Evolutionary conservation across 2,888 invertebrate genomes (phyloP).

Genomic region (Epicampocera succincta): DNA sequence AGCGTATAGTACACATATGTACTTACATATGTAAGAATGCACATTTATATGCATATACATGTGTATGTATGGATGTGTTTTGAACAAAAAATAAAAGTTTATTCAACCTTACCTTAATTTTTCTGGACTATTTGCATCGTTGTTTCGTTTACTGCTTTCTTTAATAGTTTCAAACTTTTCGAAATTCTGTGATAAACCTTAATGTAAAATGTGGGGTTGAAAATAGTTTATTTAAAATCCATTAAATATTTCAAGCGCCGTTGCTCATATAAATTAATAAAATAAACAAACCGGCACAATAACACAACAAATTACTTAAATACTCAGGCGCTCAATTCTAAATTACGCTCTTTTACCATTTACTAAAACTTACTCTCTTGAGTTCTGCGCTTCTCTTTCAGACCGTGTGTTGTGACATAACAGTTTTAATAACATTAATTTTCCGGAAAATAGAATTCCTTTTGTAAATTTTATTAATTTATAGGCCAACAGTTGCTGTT

Average conservation of each 20-base stretch:
- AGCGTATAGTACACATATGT: too few species aligned
- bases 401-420: constrained; percentile 76
- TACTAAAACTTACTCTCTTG: constrained; percentile 14
- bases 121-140: constrained; percentile 87
- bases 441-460: constrained; percentile 47
- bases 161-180: constrained; percentile 89
- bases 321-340: constrained; percentile 14
- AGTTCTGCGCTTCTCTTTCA: constrained; percentile 5
- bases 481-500: not conserved
- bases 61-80: not conserved
- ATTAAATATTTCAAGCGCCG: constrained; percentile 27
- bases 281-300: constrained; percentile 62
- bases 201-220: constrained; percentile 53
- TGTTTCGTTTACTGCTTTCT: constrained; percentile 86
- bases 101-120: constrained; percentile 84
- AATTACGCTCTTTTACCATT: not conserved
- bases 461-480: constrained; percentile 33
- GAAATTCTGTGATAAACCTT: constrained; percentile 91
- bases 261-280: constrained; percentile 25
- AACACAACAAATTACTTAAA: constrained; percentile 17
- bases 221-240: constrained; percentile 30
- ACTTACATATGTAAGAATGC: too few species aligned
- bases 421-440: constrained; percentile 69
- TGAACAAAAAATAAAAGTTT: constrained; percentile 18
- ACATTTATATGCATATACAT: too few species aligned